Percentiles rank a stretch among this genome's conserved stretches.
Evolutionary conservation across 2,888 invertebrate genomes (phyloP).

Genomic region (Synergus laeviventris): DNA sequence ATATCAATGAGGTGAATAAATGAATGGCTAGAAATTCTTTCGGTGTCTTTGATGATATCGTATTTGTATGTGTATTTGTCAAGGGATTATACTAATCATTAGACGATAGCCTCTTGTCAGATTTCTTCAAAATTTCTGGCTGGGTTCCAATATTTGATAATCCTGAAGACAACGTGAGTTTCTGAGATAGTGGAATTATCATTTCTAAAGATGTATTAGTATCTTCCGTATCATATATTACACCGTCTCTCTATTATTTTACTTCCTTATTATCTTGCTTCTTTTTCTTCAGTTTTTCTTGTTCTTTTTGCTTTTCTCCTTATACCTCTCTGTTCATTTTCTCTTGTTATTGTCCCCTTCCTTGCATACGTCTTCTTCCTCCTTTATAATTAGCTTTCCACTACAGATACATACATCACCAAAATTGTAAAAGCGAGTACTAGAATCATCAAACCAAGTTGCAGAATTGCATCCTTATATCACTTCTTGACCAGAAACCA

Average conservation of each 20-base stretch:
- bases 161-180: background rate
- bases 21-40: background rate
- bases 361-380: constrained; percentile 6
- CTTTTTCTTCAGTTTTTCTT: constrained; percentile 12
- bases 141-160: background rate
- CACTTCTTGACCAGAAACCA: no score
- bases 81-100: background rate
- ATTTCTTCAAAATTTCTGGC: background rate
- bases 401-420: background rate
- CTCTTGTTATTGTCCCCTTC: background rate
- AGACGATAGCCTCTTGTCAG: background rate
- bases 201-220: background rate
- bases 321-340: background rate
- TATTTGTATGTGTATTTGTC: background rate
- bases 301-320: background rate
- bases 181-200: background rate
- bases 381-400: constrained; percentile 24
- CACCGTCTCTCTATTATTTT: background rate
- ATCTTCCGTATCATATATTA: background rate
- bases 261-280: background rate
- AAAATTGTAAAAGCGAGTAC: background rate
- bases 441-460: background rate
- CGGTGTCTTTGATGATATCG: background rate
- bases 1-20: background rate
- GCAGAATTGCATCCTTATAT: background rate